Base-by-base conservation (phyloP, 2,113 vertebrate species). In the Anhinga rufa region DNA sequence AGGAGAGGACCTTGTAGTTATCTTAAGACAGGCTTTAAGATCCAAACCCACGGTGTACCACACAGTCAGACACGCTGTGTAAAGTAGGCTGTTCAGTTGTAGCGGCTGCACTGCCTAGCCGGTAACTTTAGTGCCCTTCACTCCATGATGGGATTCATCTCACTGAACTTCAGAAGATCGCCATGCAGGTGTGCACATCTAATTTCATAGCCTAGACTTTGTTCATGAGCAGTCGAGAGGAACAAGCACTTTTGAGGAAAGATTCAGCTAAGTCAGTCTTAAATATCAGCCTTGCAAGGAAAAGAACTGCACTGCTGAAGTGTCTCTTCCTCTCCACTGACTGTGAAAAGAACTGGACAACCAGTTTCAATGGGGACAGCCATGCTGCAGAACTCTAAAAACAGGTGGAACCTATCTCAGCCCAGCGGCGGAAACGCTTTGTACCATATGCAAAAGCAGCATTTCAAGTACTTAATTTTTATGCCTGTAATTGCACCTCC, bases 131-230 rank as follows among this genome's bases (percentile, higher is more conserved):
- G 36, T 0, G 2, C 9, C 2, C 24, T 40, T 40, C 36, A 2
- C 18, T 32, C 26, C 7, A 1, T 4, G 21, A 1, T 40, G 49
- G 34, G 54, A 42, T 38, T 32, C 49, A 38, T 32, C 49, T 58
- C 54, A 2, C 28, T 24, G 8, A 1, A 0, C 1, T 55, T 40
- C 6, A 21, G 28, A 7, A 32, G 25, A 19, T 26, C 0, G 1
- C 5, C 28, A 14, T 4, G n/a, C 29, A 83, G 58, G 21, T 7
- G 34, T 8, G 38, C n/a, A 16, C 22, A 10, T 55, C 76, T 46
- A 5, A 29, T 58, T 16, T 26, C 40, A 40, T 31, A 0, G 7
- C 26, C 80, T 66, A 1, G 3, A 1, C 55, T 78, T 64, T 44
- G 62, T 60, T 28, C 46, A 7, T 25, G 14, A 85, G 24, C 48